A percentile compares a stretch with the other conserved stretches of the same genome.
These are phyloP conservation scores for Ascaphus truei DNA, from an alignment of 2,113 vertebrate species.

Conservation along the genomic window DNA sequence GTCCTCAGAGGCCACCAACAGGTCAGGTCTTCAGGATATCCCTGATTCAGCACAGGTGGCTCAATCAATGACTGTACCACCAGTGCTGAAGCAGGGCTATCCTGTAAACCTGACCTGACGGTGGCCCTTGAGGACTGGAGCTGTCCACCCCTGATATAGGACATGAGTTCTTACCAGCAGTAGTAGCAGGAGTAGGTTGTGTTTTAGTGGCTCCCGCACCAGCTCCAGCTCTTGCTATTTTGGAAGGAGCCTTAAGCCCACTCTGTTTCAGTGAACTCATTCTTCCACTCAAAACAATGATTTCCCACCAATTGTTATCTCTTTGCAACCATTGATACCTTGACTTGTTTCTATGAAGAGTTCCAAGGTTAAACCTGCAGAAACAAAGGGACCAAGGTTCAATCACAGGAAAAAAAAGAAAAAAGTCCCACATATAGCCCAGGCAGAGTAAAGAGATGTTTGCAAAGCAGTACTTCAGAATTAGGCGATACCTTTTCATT, in stretches of 20 bases:
- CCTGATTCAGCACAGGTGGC: no score
- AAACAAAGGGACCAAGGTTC: conserved; percentile 19
- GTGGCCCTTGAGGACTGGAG: no score
- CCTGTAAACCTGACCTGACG: no score
- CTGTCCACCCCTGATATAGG: no score
- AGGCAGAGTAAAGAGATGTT: no score
- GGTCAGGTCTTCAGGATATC: no score
- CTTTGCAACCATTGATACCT: conserved; percentile 59
- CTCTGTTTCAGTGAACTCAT: conserved; percentile 94
- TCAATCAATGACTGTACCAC: no score
- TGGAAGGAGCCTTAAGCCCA: conserved; percentile 90
- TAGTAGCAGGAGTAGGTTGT: conserved; percentile 40
- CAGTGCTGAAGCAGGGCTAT: no score
- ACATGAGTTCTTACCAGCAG: conserved; percentile 64
- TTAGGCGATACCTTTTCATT: no score
- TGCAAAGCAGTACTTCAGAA: no score
- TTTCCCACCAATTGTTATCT: conserved; percentile 44
- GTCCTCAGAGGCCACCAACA: no score
- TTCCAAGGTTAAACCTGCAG: conserved; percentile 56
- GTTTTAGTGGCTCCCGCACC: conserved; percentile 67
- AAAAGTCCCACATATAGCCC: no score
- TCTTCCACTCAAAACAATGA: conserved; percentile 49
- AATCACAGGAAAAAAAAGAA: background rate
- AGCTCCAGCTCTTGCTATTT: conserved; percentile 74
- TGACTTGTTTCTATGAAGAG: conserved; percentile 38